phyloP scores from a whole-genome alignment of 2,888 invertebrate genomes.

The Meandrusa payeni region DNA sequence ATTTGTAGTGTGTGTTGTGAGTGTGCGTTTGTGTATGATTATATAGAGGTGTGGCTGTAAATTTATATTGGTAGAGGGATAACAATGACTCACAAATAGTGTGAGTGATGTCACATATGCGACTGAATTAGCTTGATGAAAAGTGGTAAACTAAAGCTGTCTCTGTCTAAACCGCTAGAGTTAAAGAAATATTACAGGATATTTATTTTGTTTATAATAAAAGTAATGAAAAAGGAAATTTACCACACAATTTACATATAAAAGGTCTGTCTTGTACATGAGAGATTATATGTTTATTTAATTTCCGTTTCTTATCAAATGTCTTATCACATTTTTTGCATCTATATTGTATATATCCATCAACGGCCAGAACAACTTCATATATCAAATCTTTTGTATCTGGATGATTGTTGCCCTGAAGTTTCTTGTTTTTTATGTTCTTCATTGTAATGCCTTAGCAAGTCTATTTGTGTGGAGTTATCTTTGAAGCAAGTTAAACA shows the following conservation, averaged over 20 bases:
- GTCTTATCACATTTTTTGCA: slow-evolving; percentile 48
- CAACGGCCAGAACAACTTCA: slow-evolving; percentile 22
- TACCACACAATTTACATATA: slow-evolving; percentile 67
- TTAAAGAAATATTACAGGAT: no score
- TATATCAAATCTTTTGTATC: slow-evolving; percentile 27
- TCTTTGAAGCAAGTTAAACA: slow-evolving; percentile 47
- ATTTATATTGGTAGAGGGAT: no score
- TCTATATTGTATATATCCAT: slow-evolving; percentile 37
- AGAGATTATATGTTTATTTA: slow-evolving; percentile 41
- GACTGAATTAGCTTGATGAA: no score
- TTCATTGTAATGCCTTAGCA: slow-evolving; percentile 47
- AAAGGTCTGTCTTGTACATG: slow-evolving; percentile 51
- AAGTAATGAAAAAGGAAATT: slow-evolving; percentile 32
- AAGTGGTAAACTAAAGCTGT: no score
- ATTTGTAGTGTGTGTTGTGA: no score
- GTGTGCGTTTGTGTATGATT: no score
- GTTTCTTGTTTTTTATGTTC: slow-evolving; percentile 30
- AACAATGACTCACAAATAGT: no score
- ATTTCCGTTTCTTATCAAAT: slow-evolving; percentile 39
- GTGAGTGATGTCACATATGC: no score
- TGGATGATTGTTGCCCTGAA: slow-evolving; percentile 11
- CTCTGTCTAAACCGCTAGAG: no score
- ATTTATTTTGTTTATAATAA: no score
- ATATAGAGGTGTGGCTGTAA: no score
- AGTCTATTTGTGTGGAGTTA: slow-evolving; percentile 34